A percentile compares a stretch with the other conserved stretches of the same genome.
phyloP scores from a whole-genome alignment of 2,888 invertebrate genomes.

The Ichneumoninae sp. region DNA sequence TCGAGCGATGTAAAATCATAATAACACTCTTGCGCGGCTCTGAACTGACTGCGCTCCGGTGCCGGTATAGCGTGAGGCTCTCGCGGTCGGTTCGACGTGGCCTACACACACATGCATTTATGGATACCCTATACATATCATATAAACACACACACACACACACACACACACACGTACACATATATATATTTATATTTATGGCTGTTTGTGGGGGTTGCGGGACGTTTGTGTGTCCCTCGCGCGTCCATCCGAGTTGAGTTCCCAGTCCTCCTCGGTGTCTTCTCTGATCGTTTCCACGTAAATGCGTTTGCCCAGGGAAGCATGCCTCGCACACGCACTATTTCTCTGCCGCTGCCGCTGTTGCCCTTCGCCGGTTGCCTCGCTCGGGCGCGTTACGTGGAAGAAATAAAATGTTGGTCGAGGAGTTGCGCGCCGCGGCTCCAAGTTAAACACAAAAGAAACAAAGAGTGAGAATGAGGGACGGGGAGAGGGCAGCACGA shows the following conservation, averaged over 20 bases:
- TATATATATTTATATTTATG: constrained; percentile 17
- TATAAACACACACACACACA: constrained; percentile 5
- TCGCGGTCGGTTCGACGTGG: constrained; percentile 51
- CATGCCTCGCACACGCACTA: constrained; percentile 55
- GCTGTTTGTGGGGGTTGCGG: constrained; percentile 22
- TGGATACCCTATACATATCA: background rate
- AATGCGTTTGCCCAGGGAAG: constrained; percentile 59
- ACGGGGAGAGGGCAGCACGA: constrained; percentile 30
- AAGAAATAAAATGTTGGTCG: constrained; percentile 55
- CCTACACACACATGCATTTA: constrained; percentile 34
- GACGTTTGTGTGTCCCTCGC: constrained; percentile 29
- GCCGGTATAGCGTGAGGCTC: constrained; percentile 54
- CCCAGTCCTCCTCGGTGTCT: constrained; percentile 53
- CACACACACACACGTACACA: background rate
- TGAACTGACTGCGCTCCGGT: constrained; percentile 50
- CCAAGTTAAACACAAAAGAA: constrained; percentile 13
- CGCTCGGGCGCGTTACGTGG: constrained; percentile 52
- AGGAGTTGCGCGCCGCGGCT: background rate
- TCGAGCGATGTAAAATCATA: constrained; percentile 78
- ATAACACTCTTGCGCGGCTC: constrained; percentile 73
- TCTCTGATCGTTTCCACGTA: constrained; percentile 72
- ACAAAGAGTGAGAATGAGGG: constrained; percentile 2
- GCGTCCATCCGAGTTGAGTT: constrained; percentile 34
- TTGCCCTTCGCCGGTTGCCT: constrained; percentile 15
- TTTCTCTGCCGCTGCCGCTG: background rate